Percentiles rank a stretch among this genome's conserved stretches.
Evolutionary conservation across 1,140 invertebrate species (phyloP).

Genomic region (Oncopeltus fasciatus): DNA sequence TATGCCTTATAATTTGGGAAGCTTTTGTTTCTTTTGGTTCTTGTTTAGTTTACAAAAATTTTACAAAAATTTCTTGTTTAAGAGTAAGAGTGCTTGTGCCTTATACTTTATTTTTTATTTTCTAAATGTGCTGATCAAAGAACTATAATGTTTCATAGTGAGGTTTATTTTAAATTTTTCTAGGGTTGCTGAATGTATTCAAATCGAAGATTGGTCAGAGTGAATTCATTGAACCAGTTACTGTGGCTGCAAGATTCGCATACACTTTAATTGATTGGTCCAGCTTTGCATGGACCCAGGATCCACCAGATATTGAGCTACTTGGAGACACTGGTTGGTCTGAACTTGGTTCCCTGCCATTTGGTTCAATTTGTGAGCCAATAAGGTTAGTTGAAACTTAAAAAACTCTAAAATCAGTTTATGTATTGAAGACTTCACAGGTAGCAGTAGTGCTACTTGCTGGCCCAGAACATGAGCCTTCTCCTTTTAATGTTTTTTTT

Average conservation of each 20-base stretch:
- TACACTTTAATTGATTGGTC: slow-evolving; percentile 63
- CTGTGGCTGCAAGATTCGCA: slow-evolving; percentile 65
- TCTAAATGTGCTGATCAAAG: too few species aligned
- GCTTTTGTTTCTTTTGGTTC: too few species aligned
- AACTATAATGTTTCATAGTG: too few species aligned
- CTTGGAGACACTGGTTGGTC: slow-evolving; percentile 42
- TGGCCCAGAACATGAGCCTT: too few species aligned
- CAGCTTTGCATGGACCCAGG: slow-evolving; percentile 46
- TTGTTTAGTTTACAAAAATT: too few species aligned
- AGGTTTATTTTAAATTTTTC: too few species aligned
- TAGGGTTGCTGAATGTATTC: slow-evolving; percentile 59
- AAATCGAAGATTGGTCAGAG: slow-evolving; percentile 58
- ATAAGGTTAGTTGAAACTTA: slow-evolving; percentile 33
- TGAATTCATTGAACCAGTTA: slow-evolving; percentile 44
- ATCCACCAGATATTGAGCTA: slow-evolving; percentile 57
- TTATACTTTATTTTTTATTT: too few species aligned
- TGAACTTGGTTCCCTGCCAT: slow-evolving; percentile 53
- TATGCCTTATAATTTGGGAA: too few species aligned
- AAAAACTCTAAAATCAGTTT: not conserved
- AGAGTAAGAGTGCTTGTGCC: too few species aligned
- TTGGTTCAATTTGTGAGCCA: slow-evolving; percentile 71
- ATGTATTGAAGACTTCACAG: not conserved
- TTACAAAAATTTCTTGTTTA: too few species aligned
- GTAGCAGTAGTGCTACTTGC: too few species aligned
- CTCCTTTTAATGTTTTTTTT: too few species aligned